A percentile compares a stretch with the other conserved stretches of the same genome.
Evolutionary conservation across 2,888 invertebrate genomes (phyloP).

Genomic region (Gnatocerus cornutus): DNA sequence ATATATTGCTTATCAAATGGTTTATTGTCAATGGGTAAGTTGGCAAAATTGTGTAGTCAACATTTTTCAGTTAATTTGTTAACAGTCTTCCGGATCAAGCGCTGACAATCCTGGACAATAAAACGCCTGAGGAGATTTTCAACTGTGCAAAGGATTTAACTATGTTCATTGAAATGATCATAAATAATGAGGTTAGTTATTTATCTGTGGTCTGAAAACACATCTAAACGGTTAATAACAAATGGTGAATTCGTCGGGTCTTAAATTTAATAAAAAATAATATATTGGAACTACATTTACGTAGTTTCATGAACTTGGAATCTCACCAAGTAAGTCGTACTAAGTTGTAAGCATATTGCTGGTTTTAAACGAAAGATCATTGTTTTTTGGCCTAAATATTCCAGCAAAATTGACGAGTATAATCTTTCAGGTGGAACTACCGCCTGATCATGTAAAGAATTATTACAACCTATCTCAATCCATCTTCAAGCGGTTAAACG

Average conservation of each 20-base stretch:
- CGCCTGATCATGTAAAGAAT: neutral
- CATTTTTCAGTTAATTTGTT: neutral
- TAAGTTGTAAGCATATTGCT: too few species aligned
- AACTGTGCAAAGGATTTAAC: conserved; percentile 32
- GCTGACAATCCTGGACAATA: conserved; percentile 1
- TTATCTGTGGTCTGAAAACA: neutral
- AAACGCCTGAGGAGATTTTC: neutral
- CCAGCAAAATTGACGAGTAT: neutral
- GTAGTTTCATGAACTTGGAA: too few species aligned
- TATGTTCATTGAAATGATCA: conserved; percentile 39
- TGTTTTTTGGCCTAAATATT: too few species aligned
- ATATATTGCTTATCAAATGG: conserved; percentile 62
- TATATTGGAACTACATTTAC: too few species aligned
- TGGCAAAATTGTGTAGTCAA: too few species aligned
- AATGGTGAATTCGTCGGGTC: too few species aligned
- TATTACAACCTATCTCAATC: conserved; percentile 8
- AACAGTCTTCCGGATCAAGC: neutral
- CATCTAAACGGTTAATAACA: neutral
- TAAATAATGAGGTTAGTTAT: conserved; percentile 44
- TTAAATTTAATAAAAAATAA: too few species aligned
- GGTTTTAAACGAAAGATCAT: too few species aligned
- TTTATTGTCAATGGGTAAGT: conserved; percentile 59
- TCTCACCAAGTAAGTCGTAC: too few species aligned
- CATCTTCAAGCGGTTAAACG: conserved; percentile 32
- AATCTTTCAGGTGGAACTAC: conserved; percentile 1